Evolutionary conservation across 2,888 invertebrate genomes (phyloP).

Genomic region (Melinopterus prodromus): DNA sequence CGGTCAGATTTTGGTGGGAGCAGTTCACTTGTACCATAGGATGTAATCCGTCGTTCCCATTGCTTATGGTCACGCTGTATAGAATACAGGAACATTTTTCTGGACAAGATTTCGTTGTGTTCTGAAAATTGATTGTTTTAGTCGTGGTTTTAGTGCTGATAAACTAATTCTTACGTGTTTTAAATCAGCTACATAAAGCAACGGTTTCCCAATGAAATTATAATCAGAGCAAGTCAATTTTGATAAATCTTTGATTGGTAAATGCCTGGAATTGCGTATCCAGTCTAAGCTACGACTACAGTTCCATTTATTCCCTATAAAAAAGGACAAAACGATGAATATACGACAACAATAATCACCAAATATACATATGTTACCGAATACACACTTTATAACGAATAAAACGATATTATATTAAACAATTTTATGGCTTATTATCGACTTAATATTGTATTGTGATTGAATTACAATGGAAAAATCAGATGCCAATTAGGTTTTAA

Average conservation of each 20-base stretch:
- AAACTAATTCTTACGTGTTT: constrained; percentile 68
- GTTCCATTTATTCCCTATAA: constrained; percentile 74
- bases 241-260: constrained; percentile 66
- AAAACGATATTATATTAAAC: too few relatives aligned
- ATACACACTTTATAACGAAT: too few relatives aligned
- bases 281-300: constrained; percentile 71
- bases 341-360: too few relatives aligned
- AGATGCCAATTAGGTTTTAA: constrained; percentile 5
- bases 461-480: not conserved
- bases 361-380: too few relatives aligned
- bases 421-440: too few relatives aligned
- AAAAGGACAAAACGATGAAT: not conserved
- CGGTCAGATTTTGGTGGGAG: constrained; percentile 64
- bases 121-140: constrained; percentile 23
- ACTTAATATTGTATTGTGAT: constrained; percentile 9
- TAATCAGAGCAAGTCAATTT: constrained; percentile 66
- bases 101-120: constrained; percentile 23
- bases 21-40: constrained; percentile 78
- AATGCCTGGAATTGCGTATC: constrained; percentile 66
- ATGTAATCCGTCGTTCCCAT: constrained; percentile 51
- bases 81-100: constrained; percentile 10
- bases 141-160: too few relatives aligned
- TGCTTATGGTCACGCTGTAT: not conserved
- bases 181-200: constrained; percentile 71
- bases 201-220: constrained; percentile 68